Evolutionary conservation across 2,888 invertebrate genomes (phyloP).

Genomic region (Lathronympha strigana): DNA sequence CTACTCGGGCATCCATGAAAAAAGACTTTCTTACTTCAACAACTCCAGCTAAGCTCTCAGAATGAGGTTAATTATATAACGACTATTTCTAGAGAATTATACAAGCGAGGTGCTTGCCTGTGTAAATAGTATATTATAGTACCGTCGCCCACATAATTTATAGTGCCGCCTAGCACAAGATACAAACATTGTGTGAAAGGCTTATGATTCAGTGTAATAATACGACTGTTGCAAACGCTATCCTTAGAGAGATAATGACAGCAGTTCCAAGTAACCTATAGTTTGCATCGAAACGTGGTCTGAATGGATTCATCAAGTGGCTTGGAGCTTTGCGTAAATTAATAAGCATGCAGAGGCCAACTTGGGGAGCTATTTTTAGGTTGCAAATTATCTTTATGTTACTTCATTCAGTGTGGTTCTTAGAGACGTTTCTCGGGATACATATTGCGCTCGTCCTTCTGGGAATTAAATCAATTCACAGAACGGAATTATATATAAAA

Average conservation of each 20-base stretch:
- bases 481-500: not conserved
- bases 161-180: not conserved
- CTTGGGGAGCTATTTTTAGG: conserved; percentile 27
- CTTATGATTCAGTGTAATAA: conserved; percentile 6
- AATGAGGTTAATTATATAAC: not conserved
- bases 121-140: not conserved
- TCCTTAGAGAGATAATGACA: conserved; percentile 29
- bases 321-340: conserved; percentile 32
- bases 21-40: not conserved
- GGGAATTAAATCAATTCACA: conserved; percentile 3
- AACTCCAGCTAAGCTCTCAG: not conserved
- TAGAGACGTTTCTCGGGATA: conserved; percentile 24
- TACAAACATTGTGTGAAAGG: not conserved
- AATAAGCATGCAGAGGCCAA: conserved; percentile 31
- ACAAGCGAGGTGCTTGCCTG: not conserved
- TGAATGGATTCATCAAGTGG: conserved; percentile 33
- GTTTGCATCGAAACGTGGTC: conserved; percentile 36
- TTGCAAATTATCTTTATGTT: conserved; percentile 20
- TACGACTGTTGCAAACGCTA: conserved; percentile 17
- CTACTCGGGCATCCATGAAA: conserved; percentile 5
- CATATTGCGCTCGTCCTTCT: conserved; percentile 9
- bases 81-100: conserved; percentile 1
- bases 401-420: conserved; percentile 10
- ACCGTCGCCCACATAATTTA: not conserved
- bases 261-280: conserved; percentile 25